Conservation (phyloP, 2,888 invertebrate genomes). For the Ferdinandea cuprea region DNA sequence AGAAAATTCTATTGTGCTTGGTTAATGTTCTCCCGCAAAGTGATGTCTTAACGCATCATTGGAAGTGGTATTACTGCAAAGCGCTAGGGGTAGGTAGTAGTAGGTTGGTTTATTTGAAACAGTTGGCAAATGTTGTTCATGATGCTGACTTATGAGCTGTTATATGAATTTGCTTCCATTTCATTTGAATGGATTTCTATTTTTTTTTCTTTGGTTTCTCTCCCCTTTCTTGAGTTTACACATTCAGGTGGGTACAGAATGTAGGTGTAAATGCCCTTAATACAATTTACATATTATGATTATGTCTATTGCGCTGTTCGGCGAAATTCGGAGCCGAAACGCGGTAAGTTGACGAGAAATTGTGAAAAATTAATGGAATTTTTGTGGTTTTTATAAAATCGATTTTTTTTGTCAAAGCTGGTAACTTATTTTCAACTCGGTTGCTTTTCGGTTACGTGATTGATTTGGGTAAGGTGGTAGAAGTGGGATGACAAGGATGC, state of each 20-base stretch:
- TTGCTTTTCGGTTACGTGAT: constrained; percentile 21
- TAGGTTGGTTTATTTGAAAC: constrained; percentile 18
- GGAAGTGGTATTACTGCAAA: constrained; percentile 45
- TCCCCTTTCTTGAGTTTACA: too few species aligned
- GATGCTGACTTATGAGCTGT: constrained; percentile 34
- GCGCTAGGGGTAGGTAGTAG: constrained; percentile 10
- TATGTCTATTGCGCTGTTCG: constrained; percentile 30
- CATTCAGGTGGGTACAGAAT: constrained; percentile 7
- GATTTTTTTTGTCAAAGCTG: constrained; percentile 21
- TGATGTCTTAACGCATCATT: constrained; percentile 56
- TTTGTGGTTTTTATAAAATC: constrained; percentile 30
- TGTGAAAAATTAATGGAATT: constrained; percentile 45
- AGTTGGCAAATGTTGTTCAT: constrained; percentile 34
- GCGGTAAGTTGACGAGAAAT: constrained; percentile 31
- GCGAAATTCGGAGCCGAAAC: background rate
- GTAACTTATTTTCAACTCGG: constrained; percentile 34
- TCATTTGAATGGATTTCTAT: constrained; percentile 19
- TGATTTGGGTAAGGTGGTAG: constrained; percentile 8
- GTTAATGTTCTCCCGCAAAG: constrained; percentile 36
- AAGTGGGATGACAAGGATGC: background rate
- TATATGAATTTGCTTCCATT: constrained; percentile 35
- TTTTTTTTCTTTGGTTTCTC: background rate
- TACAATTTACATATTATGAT: constrained; percentile 44
- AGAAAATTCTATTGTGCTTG: constrained; percentile 6
- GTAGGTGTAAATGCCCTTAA: constrained; percentile 46